phyloP scores from a whole-genome alignment of 2,113 vertebrate genomes.

The Callipepla californica region DNA sequence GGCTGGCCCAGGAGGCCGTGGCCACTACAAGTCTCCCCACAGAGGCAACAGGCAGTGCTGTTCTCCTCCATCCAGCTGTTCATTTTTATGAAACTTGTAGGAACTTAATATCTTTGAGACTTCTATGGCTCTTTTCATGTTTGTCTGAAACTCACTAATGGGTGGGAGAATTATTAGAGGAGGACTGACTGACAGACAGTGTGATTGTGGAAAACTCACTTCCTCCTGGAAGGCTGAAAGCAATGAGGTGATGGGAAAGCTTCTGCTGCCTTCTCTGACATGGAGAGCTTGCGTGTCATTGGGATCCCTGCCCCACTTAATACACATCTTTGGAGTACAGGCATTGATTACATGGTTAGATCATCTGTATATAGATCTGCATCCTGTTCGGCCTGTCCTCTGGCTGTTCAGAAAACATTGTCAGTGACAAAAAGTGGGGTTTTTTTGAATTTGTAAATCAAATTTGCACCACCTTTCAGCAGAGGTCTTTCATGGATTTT shows the following conservation, averaged over 20 bases:
- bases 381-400: background rate
- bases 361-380: background rate
- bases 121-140: background rate
- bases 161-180: background rate
- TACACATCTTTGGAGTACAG: background rate
- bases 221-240: background rate
- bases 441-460: background rate
- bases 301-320: constrained; percentile 5
- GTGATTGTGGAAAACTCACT: background rate
- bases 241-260: background rate
- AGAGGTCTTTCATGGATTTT: background rate
- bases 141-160: background rate
- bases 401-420: background rate
- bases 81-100: constrained; percentile 16
- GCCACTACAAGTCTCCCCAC: background rate
- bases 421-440: background rate
- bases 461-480: background rate
- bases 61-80: constrained; percentile 12
- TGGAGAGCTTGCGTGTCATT: background rate
- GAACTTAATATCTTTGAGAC: constrained; percentile 38
- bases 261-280: background rate
- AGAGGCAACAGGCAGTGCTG: background rate
- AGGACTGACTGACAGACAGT: constrained; percentile 13
- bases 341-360: background rate
- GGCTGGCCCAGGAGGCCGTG: background rate